Evolutionary conservation across 2,888 invertebrate species (phyloP).

Genomic region (Trilocha varians): DNA sequence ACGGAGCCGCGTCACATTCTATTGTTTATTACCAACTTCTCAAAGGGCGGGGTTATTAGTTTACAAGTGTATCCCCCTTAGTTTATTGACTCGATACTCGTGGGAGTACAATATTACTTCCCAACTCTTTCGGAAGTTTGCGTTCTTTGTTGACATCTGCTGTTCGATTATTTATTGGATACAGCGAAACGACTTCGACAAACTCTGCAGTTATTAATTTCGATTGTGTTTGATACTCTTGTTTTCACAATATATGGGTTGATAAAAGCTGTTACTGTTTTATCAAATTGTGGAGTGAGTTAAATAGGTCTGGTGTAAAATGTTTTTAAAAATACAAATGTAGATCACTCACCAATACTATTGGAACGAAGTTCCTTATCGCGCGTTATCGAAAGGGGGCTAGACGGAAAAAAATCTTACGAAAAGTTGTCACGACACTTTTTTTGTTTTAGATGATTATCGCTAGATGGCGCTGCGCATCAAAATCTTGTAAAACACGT

Average conservation of each 20-base stretch:
- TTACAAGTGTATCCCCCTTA: conserved; percentile 72
- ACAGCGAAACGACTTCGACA: conserved; percentile 39
- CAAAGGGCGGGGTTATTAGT: conserved; percentile 61
- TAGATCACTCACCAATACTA: no score
- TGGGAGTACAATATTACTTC: conserved; percentile 48
- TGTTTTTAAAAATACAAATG: no score
- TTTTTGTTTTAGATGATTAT: no score
- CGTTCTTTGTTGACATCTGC: conserved; percentile 67
- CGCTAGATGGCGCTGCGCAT: no score
- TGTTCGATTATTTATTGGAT: conserved; percentile 58
- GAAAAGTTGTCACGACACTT: no score
- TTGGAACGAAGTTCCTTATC: no score
- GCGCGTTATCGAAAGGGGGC: no score
- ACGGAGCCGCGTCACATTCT: conserved; percentile 29
- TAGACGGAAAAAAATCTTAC: no score
- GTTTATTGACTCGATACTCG: conserved; percentile 61
- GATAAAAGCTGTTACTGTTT: no score
- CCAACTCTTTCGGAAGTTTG: conserved; percentile 72
- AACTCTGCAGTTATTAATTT: conserved; percentile 42
- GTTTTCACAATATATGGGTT: background rate
- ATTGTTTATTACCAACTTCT: conserved; percentile 52
- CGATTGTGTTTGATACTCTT: conserved; percentile 24
- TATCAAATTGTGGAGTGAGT: no score
- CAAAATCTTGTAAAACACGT: no score
- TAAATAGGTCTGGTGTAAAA: no score